These are phyloP conservation scores for Anguilla pacifica DNA, from an alignment of 2,797 vertebrate genomes.

Conservation along the genomic window DNA sequence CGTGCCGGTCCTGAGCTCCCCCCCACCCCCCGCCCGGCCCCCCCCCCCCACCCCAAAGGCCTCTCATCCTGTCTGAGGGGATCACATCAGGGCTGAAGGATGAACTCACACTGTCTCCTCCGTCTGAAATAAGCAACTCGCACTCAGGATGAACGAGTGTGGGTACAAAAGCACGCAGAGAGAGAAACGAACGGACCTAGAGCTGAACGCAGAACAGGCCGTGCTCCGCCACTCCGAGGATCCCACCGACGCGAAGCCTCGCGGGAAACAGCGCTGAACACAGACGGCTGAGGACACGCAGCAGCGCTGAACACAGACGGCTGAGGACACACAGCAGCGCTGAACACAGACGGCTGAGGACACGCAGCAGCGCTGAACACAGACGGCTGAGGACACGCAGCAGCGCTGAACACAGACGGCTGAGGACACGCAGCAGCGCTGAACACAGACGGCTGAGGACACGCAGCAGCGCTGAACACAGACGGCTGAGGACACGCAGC, in stretches of 20 bases:
- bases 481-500: no score
- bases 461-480: no score
- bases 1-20: conserved; percentile 1
- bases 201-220: neutral
- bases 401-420: no score
- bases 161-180: neutral
- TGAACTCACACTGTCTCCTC: neutral
- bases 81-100: conserved; percentile 11
- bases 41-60: neutral
- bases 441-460: no score
- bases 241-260: neutral
- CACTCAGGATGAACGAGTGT: neutral
- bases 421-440: no score
- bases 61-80: conserved; percentile 12
- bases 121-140: neutral
- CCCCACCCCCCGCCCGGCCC: neutral
- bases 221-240: neutral
- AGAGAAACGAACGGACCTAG: neutral
- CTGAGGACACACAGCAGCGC: no score
- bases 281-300: no score
- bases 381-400: no score
- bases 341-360: no score
- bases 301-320: no score
- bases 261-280: no score
- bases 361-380: no score